Evolutionary conservation across 1,140 invertebrate species (phyloP), one percentile per base, ranked within the genome.

Genomic region (Thereuonema tuberculata): DNA sequence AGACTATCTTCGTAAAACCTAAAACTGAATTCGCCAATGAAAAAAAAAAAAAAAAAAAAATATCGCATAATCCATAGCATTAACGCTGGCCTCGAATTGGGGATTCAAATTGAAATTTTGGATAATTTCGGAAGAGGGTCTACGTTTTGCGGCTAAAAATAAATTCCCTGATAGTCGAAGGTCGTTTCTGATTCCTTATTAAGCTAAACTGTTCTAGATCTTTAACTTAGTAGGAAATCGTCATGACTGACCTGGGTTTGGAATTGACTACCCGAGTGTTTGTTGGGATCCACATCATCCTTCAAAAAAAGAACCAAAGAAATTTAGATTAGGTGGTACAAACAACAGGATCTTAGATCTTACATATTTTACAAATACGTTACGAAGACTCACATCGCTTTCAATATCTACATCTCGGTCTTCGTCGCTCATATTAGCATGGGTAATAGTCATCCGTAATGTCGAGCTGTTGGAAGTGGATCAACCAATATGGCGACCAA

Each of bases 401-500:
- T 92, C 87, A 65, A 93, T 88, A 74, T 92, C 88, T 71, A 92
- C 89, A 71, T 93, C 88, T 64, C 86, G 80, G 72, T 93, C 88
- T 75, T 93, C 88, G 74, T 90, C 88, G 73, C 87, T 90, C 86
- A 91, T 88, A 60, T 67, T n/a, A 28, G 27, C 12, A 12, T 50
- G 9, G 5, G 5, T 12, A 50, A 28, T 60, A 24, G 1, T 5
- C 26, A 28, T 23, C 52, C 23, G 37, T 47, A 21, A 20, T 56
- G 26, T 57, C 59, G 26, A 26, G 27, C 21, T 27, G 21, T 23
- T 21, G n/a, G 55, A 17, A 27, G 47, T 59, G 26, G 43, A 58
- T 29, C 57, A 12, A 28, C 54, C 43, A 70, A 67, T 62, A 73
- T 72, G 70, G 71, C 68, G 62, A 66, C 67, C 54, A 69, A 67